A percentile compares a stretch with the other conserved stretches of the same genome.
Conservation (phyloP, 2,797 vertebrate species). For the Prunella strophiata region DNA sequence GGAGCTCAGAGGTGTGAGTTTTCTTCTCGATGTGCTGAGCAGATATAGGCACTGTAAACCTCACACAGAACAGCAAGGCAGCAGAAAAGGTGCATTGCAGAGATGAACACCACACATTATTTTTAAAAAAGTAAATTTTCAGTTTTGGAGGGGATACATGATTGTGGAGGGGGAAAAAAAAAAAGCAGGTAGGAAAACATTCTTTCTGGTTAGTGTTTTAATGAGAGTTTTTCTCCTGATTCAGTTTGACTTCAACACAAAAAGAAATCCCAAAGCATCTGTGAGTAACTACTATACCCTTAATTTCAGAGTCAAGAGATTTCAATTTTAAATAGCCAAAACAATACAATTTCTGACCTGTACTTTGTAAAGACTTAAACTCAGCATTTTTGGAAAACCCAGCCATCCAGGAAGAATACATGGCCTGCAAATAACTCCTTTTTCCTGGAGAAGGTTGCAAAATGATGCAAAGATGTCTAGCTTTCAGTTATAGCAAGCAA, state of each 20-base stretch:
- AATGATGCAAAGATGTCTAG: neutral
- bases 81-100: neutral
- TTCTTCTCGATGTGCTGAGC: neutral
- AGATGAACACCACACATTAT: neutral
- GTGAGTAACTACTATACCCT: neutral
- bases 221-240: neutral
- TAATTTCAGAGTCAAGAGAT: neutral
- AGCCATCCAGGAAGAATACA: neutral
- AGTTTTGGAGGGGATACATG: neutral
- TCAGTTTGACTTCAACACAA: neutral
- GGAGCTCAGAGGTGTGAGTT: neutral
- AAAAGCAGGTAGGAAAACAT: neutral
- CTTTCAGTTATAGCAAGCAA: neutral
- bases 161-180: fast-evolving
- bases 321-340: constrained; percentile 10
- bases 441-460: neutral
- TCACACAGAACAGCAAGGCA: neutral
- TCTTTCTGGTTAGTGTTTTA: neutral
- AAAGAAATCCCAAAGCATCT: neutral
- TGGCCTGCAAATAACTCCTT: neutral
- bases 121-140: neutral
- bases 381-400: neutral
- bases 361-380: neutral
- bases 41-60: neutral
- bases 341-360: neutral